Evolutionary conservation across 2,113 vertebrate species (phyloP), one percentile per base, ranked within the genome.

Genomic region (Acanthisitta chloris): DNA sequence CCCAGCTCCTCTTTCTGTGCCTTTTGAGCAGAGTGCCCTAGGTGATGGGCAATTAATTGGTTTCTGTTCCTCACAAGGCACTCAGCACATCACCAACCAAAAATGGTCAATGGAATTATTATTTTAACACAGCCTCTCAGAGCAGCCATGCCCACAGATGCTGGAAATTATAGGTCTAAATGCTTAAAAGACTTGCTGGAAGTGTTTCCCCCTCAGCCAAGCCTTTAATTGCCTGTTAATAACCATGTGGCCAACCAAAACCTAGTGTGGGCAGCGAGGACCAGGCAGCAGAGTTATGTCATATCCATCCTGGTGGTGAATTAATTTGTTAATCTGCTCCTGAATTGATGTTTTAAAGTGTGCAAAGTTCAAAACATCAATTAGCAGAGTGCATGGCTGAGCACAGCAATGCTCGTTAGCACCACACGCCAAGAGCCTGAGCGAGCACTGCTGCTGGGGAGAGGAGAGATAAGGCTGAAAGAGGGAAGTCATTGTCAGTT

Each of bases 1-100:
- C 46, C 7, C 5, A 25, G 26, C 1, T 10, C 40, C 8, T 4
- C 70, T 15, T 26, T 6, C 51, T 2, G 0, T 1, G 2, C 4
- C 61, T 9, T 26, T 16, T 2, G 8, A 38, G 71, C 51, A 11
- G 4, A 0, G 23, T 0, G 1, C n/a, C 20, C 18, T 3, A 14
- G 9, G 18, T 9, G 49, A 33, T 5, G n/a, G 43, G 46, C 42
- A 52, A 7, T 16, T 1, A 8, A 25, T 5, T 23, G 14, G 0
- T 67, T 17, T 8, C 40, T 7, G 8, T 6, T 46, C 74, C 83
- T 29, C 78, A 3, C 48, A 10, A 17, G 40, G 62, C 3, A 1
- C 51, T 71, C 48, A 4, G 19, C 31, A 3, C 29, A 4, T 1
- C 17, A 20, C 2, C 45, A 24, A 29, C 18, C 38, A 48, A 38